Percentiles rank a stretch among this genome's conserved stretches.
Evolutionary conservation across 1,140 invertebrate species (phyloP).

Genomic region (Calephelis virginiensis): DNA sequence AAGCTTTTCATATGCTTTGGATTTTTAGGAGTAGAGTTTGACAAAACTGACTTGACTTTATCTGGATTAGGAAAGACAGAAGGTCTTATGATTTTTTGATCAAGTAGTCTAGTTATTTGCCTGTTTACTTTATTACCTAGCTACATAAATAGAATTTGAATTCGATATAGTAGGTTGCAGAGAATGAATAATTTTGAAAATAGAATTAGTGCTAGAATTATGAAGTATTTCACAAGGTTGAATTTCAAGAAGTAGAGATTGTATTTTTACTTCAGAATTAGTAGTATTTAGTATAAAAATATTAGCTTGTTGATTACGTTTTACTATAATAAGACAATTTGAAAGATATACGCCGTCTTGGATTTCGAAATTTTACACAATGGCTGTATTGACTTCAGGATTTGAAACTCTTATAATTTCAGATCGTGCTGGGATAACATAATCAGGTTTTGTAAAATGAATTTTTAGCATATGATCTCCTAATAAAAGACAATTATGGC

Average conservation of each 20-base stretch:
- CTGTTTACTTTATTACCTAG: slow-evolving; percentile 4
- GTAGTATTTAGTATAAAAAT: slow-evolving; percentile 9
- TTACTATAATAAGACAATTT: background rate
- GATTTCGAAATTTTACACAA: background rate
- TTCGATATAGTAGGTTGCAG: no score
- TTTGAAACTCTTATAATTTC: background rate
- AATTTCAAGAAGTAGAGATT: slow-evolving; percentile 7
- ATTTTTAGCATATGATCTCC: background rate
- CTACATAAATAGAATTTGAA: no score
- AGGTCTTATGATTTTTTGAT: background rate
- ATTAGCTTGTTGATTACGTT: slow-evolving; percentile 4
- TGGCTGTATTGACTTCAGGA: background rate
- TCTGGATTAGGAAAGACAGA: background rate
- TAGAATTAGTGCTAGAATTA: background rate
- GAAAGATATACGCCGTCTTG: slow-evolving; percentile 1
- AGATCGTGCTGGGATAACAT: background rate
- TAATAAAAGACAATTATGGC: background rate
- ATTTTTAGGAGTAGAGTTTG: no score
- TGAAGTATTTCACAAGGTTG: background rate
- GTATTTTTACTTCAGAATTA: background rate
- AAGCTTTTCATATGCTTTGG: no score
- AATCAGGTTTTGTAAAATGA: slow-evolving; percentile 9
- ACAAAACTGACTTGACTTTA: no score
- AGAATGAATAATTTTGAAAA: background rate
- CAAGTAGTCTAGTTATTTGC: background rate